A percentile compares a stretch with the other conserved stretches of the same genome.
phyloP scores from a whole-genome alignment of 2,797 vertebrate genomes.

The Hoplostethus atlanticus region DNA sequence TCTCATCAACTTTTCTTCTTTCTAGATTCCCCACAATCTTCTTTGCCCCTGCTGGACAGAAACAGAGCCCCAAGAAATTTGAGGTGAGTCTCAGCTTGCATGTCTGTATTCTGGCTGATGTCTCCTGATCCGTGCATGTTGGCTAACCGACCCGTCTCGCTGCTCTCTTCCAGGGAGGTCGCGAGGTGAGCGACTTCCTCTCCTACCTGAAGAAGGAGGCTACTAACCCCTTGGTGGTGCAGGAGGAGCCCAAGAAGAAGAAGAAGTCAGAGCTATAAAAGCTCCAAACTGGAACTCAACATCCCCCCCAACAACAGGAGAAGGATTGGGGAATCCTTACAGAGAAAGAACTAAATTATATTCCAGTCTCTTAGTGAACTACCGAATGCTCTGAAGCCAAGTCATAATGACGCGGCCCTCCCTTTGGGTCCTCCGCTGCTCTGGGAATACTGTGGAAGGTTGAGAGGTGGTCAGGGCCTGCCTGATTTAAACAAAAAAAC shows the following conservation, averaged over 20 bases:
- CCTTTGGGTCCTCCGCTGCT: constrained; percentile 75
- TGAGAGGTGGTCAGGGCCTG: constrained; percentile 75
- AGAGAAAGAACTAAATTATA: constrained; percentile 83
- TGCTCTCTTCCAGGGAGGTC: constrained; percentile 88
- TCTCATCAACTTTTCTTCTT: constrained; percentile 2
- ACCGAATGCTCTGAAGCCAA: constrained; percentile 82
- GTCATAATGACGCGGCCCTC: constrained; percentile 65
- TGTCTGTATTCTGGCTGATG: background rate
- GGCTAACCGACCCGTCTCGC: constrained; percentile 11
- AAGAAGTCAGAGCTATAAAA: constrained; percentile 90
- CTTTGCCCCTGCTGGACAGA: constrained; percentile 94
- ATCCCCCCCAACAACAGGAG: constrained; percentile 30
- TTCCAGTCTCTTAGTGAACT: constrained; percentile 84
- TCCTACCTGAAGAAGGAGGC: constrained; percentile 95
- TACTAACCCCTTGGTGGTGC: constrained; percentile 87
- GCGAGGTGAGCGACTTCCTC: constrained; percentile 95
- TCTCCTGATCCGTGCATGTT: background rate
- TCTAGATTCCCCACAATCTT: constrained; percentile 96
- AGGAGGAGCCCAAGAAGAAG: constrained; percentile 91
- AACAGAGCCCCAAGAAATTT: constrained; percentile 96
- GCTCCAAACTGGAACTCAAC: constrained; percentile 54
- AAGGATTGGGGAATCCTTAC: constrained; percentile 53
- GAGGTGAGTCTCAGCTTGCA: constrained; percentile 85
- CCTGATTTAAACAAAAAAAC: constrained; percentile 62
- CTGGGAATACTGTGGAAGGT: constrained; percentile 76